Conservation (phyloP, 2,888 invertebrate genomes). For the Azorinus chamasolen region DNA sequence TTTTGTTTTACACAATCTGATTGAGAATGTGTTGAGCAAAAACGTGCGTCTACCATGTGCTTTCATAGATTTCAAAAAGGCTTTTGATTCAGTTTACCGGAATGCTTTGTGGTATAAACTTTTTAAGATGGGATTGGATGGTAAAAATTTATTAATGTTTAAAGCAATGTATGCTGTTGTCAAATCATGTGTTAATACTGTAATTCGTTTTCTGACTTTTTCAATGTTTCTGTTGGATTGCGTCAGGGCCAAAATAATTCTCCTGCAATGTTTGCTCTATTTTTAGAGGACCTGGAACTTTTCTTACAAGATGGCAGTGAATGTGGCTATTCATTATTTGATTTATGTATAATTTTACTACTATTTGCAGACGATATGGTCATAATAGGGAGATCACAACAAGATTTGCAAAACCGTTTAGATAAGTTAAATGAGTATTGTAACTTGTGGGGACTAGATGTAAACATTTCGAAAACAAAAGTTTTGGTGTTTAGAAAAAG, state of each 20-base stretch:
- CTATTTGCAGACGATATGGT: constrained; percentile 15
- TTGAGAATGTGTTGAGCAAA: background rate
- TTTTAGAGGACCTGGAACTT: constrained; percentile 8
- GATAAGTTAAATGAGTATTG: constrained; percentile 3
- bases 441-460: too few species aligned
- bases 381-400: background rate
- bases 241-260: constrained; percentile 16
- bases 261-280: constrained; percentile 9
- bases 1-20: constrained; percentile 5
- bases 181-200: constrained; percentile 22
- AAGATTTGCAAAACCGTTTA: background rate
- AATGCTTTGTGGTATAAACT: constrained; percentile 19
- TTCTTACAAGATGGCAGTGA: too few species aligned
- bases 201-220: constrained; percentile 14
- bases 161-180: constrained; percentile 5
- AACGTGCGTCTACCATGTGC: background rate
- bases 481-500: constrained; percentile 12
- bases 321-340: too few species aligned
- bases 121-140: constrained; percentile 7
- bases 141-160: constrained; percentile 10
- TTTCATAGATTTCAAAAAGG: constrained; percentile 15
- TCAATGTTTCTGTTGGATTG: too few species aligned
- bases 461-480: too few species aligned
- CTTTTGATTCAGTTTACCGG: constrained; percentile 17
- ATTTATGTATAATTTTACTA: too few species aligned